These are phyloP conservation scores for Drosophila vallismaia DNA, from an alignment of 2,888 invertebrate genomes.

Conservation along the genomic window DNA sequence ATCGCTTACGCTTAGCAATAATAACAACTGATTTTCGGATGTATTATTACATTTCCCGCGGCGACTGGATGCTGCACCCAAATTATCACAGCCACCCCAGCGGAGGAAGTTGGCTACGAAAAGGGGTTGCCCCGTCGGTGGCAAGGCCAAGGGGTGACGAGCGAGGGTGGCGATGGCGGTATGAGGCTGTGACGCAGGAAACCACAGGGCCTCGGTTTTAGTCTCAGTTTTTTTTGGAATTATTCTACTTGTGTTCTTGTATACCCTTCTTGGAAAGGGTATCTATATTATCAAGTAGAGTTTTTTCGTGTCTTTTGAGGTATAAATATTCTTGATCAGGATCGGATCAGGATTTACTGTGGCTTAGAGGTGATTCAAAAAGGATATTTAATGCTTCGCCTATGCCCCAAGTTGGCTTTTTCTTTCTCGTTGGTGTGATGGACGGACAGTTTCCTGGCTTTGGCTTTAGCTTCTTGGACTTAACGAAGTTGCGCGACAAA, in stretches of 20 bases:
- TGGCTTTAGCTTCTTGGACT: conserved; percentile 36
- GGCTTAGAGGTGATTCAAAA: too few relatives aligned
- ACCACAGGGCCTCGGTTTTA: conserved; percentile 38
- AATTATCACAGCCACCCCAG: conserved; percentile 76
- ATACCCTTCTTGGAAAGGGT: background rate
- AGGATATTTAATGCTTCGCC: background rate
- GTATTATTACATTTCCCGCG: conserved; percentile 78
- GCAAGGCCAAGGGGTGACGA: conserved; percentile 1
- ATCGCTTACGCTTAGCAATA: conserved; percentile 78
- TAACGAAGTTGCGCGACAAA: conserved; percentile 68
- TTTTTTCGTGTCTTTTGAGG: too few relatives aligned
- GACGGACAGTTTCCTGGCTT: conserved; percentile 25
- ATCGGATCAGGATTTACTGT: too few relatives aligned
- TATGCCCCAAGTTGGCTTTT: background rate
- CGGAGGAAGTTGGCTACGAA: conserved; percentile 16
- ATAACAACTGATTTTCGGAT: conserved; percentile 80
- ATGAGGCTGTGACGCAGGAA: conserved; percentile 15
- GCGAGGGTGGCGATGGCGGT: background rate
- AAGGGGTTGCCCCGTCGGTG: conserved; percentile 13
- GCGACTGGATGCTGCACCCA: conserved; percentile 69
- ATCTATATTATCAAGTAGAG: background rate
- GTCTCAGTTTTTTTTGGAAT: conserved; percentile 19
- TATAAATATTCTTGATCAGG: too few relatives aligned
- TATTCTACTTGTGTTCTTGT: background rate
- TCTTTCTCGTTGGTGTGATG: conserved; percentile 2